A percentile compares a stretch with the other conserved stretches of the same genome.
These are phyloP conservation scores for Spodoptera exigua DNA, from an alignment of 2,888 invertebrate species.

Conservation along the genomic window DNA sequence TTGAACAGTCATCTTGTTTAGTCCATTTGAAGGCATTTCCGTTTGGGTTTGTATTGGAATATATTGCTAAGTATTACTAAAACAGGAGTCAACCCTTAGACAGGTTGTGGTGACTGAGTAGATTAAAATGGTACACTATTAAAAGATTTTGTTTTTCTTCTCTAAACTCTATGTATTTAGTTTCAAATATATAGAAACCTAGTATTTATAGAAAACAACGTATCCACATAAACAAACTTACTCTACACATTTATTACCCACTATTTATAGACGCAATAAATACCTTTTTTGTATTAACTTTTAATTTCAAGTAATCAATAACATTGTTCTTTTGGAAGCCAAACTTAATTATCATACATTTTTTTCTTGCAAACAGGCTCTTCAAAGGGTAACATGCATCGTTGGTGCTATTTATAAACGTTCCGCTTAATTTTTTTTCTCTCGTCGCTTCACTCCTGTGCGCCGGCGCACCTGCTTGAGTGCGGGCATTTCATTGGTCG, in stretches of 20 bases:
- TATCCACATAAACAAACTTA: slow-evolving; percentile 5
- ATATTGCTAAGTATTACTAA: too few species aligned
- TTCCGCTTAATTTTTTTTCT: slow-evolving; percentile 72
- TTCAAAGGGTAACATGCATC: slow-evolving; percentile 82
- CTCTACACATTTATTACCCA: too few species aligned
- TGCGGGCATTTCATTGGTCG: slow-evolving; percentile 76
- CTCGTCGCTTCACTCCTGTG: slow-evolving; percentile 67
- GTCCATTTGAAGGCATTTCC: too few species aligned
- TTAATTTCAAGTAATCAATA: slow-evolving; percentile 26
- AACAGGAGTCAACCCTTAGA: too few species aligned
- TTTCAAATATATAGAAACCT: neutral
- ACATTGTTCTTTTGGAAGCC: slow-evolving; percentile 29
- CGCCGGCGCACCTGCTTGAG: slow-evolving; percentile 77
- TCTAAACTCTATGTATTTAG: too few species aligned
- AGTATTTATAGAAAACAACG: neutral
- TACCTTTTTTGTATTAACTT: slow-evolving; percentile 8
- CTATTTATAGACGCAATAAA: neutral
- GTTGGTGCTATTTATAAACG: slow-evolving; percentile 84
- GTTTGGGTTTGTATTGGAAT: too few species aligned
- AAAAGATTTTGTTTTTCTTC: too few species aligned
- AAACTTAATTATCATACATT: slow-evolving; percentile 47
- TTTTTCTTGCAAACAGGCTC: slow-evolving; percentile 64
- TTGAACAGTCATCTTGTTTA: slow-evolving; percentile 6
- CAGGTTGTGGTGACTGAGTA: too few species aligned
- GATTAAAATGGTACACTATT: too few species aligned